Evolutionary conservation across 2,113 vertebrate genomes (phyloP), one percentile per base, ranked within the genome.

Genomic region (Solenodon paradoxus): DNA sequence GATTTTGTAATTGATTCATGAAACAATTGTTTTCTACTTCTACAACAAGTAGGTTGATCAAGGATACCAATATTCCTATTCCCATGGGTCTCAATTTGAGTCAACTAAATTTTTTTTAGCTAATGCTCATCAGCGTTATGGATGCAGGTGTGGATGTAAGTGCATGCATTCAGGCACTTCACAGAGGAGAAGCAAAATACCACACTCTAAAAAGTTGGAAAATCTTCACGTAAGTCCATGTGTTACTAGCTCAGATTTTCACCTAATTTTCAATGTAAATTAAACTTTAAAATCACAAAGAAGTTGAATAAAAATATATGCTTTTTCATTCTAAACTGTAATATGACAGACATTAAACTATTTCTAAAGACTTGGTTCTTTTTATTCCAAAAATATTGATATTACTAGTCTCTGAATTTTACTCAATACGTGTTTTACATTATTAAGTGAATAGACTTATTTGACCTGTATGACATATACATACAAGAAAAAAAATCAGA

Each of bases 231-330:
- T 15, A 59, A 35, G 32, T 57, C 40, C 15, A 42, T 9, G 1
- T 10, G 19, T 30, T 4, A 9, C 74, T 22, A 61, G 17, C 13
- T 72, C 51, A 32, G 12, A 88, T 59, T 63, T 69, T n/a, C 13
- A 95, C 28, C 4, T 51, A n/a, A 20, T 59, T 28, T 69, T 74
- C 68, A 0, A 81, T 61, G 8, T 38, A 86, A 90, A 42, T 51
- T 16, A 68, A 45, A 51, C 2, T 84, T 94, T 74, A 61, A 84
- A 88, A 78, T 71, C 42, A 72, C 47, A 84, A 81, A 77, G 19
- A 69, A 47, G 55, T 61, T 47, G 47, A 9, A 30, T 40, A 55
- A 53, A 95, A 80, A n/a, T 49, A 17, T 11, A 87, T 11, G 8
- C 20, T 38, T 55, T 26, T 45, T 24, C 49, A 85, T 88, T 92